These are phyloP conservation scores for Nasonia giraulti DNA, from an alignment of 1,140 invertebrate species.

Conservation along the genomic window DNA sequence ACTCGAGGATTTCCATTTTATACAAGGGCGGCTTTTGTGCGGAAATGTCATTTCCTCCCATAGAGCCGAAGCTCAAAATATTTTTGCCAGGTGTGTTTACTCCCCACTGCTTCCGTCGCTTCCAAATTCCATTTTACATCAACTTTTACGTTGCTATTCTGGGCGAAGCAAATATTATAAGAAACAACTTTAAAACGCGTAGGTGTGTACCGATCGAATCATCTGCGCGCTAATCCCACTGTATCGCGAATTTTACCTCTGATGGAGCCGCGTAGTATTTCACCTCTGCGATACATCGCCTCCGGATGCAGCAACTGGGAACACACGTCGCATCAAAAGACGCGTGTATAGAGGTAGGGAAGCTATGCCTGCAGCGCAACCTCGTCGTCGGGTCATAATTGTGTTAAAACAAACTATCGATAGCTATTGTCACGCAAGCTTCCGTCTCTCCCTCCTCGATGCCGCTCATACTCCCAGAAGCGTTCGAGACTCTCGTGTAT, in stretches of 20 bases:
- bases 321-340: slow-evolving; percentile 1
- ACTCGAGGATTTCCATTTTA: slow-evolving; percentile 1
- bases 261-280: not conserved
- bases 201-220: no score
- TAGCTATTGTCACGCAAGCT: slow-evolving; percentile 19
- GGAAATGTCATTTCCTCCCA: not conserved
- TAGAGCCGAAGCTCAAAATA: not conserved
- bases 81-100: not conserved
- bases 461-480: not conserved
- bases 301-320: not conserved
- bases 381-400: slow-evolving; percentile 8
- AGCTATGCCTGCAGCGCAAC: not conserved
- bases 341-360: not conserved
- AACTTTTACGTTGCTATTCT: no score
- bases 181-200: no score
- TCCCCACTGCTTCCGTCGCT: not conserved
- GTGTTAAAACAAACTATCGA: slow-evolving; percentile 35
- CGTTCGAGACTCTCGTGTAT: not conserved
- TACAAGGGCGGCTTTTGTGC: not conserved
- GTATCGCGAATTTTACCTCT: no score
- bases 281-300: not conserved
- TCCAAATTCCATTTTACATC: not conserved
- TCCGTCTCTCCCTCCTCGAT: not conserved
- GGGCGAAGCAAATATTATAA: no score
- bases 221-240: no score